Evolutionary conservation across 1,140 invertebrate species (phyloP).

Genomic region (Conus betulinus): DNA sequence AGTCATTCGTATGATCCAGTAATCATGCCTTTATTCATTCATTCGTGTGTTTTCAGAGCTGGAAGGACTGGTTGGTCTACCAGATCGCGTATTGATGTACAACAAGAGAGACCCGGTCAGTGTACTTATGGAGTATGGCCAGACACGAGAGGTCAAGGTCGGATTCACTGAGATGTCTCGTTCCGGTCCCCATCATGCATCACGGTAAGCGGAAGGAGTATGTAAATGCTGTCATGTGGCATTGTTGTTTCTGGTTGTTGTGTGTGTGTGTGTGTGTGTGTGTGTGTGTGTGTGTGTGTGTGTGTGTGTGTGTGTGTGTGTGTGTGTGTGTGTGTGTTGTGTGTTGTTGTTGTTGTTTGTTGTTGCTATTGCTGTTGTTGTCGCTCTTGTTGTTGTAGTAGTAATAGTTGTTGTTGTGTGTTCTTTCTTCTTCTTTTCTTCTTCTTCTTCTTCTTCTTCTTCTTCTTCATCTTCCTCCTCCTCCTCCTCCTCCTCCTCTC

Average conservation of each 20-base stretch:
- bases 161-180: conserved; percentile 43
- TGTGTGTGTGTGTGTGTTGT: background rate
- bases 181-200: conserved; percentile 50
- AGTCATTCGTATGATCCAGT: background rate
- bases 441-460: background rate
- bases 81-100: conserved; percentile 39
- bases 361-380: background rate
- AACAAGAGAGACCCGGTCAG: conserved; percentile 76
- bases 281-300: background rate
- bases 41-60: conserved; percentile 33
- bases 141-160: conserved; percentile 65
- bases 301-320: background rate
- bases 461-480: no score
- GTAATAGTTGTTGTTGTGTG: no score
- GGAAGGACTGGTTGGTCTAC: conserved; percentile 34
- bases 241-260: background rate
- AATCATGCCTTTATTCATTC: background rate
- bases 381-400: no score
- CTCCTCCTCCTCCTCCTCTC: background rate
- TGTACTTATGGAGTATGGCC: conserved; percentile 77
- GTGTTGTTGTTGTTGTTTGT: no score
- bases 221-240: background rate
- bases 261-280: background rate
- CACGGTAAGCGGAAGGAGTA: conserved; percentile 34
- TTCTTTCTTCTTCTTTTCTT: background rate